These are phyloP conservation scores for Xanthia icteritia DNA, from an alignment of 2,888 invertebrate genomes.

Conservation along the genomic window DNA sequence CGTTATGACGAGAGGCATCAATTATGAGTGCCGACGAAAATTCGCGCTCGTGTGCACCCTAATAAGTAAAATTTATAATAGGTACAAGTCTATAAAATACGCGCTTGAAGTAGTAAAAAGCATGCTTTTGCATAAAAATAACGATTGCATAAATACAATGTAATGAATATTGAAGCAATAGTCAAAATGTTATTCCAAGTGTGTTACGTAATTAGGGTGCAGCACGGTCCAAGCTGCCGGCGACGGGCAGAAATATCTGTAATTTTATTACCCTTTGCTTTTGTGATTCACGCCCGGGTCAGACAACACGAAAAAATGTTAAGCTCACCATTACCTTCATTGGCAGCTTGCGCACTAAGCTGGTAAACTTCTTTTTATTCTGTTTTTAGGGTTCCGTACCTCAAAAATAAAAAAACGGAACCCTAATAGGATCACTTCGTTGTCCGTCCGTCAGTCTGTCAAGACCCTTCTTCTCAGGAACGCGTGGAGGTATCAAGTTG, in stretches of 20 bases:
- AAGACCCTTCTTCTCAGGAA: too few relatives aligned
- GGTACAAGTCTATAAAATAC: neutral
- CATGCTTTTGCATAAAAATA: conserved; percentile 17
- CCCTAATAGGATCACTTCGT: too few relatives aligned
- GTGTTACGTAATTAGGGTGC: neutral
- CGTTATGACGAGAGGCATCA: neutral
- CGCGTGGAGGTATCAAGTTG: too few relatives aligned
- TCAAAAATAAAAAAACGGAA: too few relatives aligned
- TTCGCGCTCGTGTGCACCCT: neutral
- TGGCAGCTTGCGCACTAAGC: neutral
- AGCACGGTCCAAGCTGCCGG: neutral
- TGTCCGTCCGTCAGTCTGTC: too few relatives aligned
- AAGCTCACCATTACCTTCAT: neutral
- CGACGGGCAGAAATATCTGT: conserved; percentile 1
- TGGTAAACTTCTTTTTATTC: neutral
- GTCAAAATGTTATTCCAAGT: neutral
- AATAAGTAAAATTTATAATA: neutral
- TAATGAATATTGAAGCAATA: neutral
- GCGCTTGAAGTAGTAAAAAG: neutral
- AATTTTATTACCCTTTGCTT: neutral
- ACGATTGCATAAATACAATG: neutral
- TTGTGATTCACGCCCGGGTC: neutral
- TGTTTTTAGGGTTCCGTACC: too few relatives aligned
- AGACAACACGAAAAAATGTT: neutral
- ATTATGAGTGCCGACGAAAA: neutral